Conservation (phyloP, 2,113 vertebrate species). For the Platysteira castanea region DNA sequence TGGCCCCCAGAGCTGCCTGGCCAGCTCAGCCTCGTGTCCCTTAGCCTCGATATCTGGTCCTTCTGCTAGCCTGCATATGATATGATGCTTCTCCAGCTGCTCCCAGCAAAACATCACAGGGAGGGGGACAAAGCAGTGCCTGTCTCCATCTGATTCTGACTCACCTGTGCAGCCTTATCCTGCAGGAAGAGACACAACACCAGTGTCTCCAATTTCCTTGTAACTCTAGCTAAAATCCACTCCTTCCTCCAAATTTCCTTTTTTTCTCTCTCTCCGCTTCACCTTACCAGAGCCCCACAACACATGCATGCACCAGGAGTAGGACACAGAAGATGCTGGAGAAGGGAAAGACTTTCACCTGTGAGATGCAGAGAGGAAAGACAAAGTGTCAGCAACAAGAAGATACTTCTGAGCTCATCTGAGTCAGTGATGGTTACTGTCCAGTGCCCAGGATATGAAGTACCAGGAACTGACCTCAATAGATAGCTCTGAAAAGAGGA, state of each 20-base stretch:
- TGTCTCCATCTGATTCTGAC: neutral
- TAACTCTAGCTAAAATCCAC: neutral
- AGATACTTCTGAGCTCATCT: neutral
- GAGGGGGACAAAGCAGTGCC: neutral
- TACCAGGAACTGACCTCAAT: rapidly evolving
- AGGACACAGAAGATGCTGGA: neutral
- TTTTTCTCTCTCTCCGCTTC: neutral
- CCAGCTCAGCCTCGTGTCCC: rapidly evolving
- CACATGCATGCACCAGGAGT: rapidly evolving
- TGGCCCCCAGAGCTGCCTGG: neutral
- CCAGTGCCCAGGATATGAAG: rapidly evolving
- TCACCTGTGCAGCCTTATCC: neutral
- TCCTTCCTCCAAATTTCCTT: neutral
- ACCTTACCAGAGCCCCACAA: neutral
- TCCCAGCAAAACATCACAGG: rapidly evolving
- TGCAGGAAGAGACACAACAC: neutral
- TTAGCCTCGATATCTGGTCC: rapidly evolving
- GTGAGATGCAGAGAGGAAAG: neutral
- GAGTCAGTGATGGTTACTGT: neutral
- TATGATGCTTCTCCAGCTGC: rapidly evolving
- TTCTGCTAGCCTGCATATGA: rapidly evolving
- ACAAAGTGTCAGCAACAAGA: neutral
- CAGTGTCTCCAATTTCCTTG: neutral
- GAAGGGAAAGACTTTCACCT: neutral
- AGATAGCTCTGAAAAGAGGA: neutral